phyloP scores from a whole-genome alignment of 2,113 vertebrate species.

The Oxyura jamaicensis region DNA sequence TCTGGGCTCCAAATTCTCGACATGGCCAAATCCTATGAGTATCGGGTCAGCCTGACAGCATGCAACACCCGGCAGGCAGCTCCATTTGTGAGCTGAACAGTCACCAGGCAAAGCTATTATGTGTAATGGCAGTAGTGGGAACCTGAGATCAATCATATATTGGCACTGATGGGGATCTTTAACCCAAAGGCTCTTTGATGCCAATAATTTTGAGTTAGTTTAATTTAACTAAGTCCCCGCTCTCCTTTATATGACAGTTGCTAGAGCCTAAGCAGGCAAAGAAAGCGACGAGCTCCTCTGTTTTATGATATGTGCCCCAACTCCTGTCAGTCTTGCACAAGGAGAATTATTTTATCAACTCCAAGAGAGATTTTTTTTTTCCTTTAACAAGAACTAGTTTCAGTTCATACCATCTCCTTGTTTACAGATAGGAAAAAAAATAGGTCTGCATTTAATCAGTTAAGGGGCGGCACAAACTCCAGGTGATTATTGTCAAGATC shows the following conservation, averaged over 20 bases:
- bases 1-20: background rate
- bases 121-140: background rate
- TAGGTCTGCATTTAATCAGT: background rate
- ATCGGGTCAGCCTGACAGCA: background rate
- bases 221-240: background rate
- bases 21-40: background rate
- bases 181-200: background rate
- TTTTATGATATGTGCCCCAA: background rate
- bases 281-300: background rate
- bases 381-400: background rate
- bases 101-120: background rate
- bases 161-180: background rate
- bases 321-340: constrained; percentile 14
- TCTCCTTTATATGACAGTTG: background rate
- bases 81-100: background rate
- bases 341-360: constrained; percentile 12
- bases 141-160: background rate
- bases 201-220: background rate
- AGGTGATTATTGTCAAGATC: background rate
- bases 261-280: background rate
- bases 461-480: background rate
- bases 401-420: background rate
- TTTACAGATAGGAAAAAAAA: background rate
- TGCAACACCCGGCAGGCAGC: background rate
- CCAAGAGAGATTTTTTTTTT: background rate